phyloP scores from a whole-genome alignment of 2,888 invertebrate genomes.

The Helleia helle region DNA sequence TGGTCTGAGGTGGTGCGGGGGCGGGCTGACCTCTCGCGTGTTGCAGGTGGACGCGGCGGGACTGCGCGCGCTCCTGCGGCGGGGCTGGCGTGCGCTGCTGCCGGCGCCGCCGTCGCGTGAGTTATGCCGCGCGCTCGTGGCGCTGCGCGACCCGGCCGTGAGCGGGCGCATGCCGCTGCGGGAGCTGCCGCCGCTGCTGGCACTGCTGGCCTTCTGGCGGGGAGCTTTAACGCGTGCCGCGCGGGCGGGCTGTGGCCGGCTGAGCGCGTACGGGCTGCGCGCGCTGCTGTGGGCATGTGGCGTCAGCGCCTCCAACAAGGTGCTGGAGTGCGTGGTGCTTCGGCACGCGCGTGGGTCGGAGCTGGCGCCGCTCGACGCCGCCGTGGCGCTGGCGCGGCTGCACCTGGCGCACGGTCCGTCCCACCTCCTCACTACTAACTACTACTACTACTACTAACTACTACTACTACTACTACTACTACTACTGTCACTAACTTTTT shows the following conservation, averaged over 20 bases:
- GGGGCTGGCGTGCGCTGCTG: slow-evolving; percentile 74
- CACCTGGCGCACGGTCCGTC: slow-evolving; percentile 46
- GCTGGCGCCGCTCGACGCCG: slow-evolving; percentile 15
- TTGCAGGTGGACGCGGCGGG: slow-evolving; percentile 25
- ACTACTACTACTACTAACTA: no score
- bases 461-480: no score
- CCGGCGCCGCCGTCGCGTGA: slow-evolving; percentile 63
- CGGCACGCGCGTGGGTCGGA: slow-evolving; percentile 70
- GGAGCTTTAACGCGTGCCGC: slow-evolving; percentile 52
- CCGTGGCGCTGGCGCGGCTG: slow-evolving; percentile 25
- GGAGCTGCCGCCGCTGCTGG: slow-evolving; percentile 76
- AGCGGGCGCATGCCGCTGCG: slow-evolving; percentile 75
- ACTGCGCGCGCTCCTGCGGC: slow-evolving; percentile 31
- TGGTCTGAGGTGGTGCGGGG: slow-evolving; percentile 33
- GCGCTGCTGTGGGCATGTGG: slow-evolving; percentile 79
- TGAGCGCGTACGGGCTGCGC: slow-evolving; percentile 69
- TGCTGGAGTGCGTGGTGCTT: slow-evolving; percentile 79
- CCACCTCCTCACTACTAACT: no score
- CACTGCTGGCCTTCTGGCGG: slow-evolving; percentile 61
- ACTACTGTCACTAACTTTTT: no score
- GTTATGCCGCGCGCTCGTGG: slow-evolving; percentile 79
- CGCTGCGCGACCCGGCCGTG: slow-evolving; percentile 78
- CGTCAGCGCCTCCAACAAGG: slow-evolving; percentile 80
- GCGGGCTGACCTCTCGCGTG: slow-evolving; percentile 38
- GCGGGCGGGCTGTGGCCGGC: slow-evolving; percentile 40